These are phyloP conservation scores for Campoplex capitator DNA, from an alignment of 2,888 invertebrate genomes.

Conservation along the genomic window DNA sequence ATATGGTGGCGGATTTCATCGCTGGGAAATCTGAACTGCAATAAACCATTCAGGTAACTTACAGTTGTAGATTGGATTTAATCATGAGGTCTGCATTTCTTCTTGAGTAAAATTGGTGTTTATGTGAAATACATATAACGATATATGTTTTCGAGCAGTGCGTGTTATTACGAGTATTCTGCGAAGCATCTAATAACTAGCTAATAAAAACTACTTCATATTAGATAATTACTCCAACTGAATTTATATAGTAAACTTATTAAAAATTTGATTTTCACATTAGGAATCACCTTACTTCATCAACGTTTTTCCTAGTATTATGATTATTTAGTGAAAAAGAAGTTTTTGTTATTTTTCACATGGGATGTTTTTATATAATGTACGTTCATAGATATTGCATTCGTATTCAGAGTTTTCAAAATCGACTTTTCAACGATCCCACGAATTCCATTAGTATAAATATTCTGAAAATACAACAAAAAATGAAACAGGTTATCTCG, in stretches of 20 bases:
- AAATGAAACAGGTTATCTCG: not conserved
- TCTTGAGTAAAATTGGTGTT: not conserved
- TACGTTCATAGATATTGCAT: not conserved
- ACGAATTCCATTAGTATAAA: not conserved
- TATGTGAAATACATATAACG: not conserved
- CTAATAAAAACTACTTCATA: not conserved
- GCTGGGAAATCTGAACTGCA: constrained; percentile 5
- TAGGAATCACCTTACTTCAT: not conserved
- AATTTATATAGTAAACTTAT: not conserved
- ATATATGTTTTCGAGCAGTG: not conserved
- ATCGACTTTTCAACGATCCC: not conserved
- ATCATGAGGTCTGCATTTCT: not conserved
- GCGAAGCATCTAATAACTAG: not conserved
- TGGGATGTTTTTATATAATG: too few species aligned
- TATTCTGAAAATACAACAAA: not conserved
- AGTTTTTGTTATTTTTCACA: not conserved
- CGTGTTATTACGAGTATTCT: not conserved
- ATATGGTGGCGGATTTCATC: not conserved
- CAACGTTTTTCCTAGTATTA: not conserved
- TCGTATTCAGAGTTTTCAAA: not conserved
- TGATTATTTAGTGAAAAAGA: not conserved
- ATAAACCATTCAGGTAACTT: constrained; percentile 49
- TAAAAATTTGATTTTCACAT: not conserved
- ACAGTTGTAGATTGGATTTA: not conserved
- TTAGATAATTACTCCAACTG: not conserved